A percentile compares a stretch with the other conserved stretches of the same genome.
These are phyloP conservation scores for Podiceps cristatus DNA, from an alignment of 2,113 vertebrate species.

Conservation along the genomic window DNA sequence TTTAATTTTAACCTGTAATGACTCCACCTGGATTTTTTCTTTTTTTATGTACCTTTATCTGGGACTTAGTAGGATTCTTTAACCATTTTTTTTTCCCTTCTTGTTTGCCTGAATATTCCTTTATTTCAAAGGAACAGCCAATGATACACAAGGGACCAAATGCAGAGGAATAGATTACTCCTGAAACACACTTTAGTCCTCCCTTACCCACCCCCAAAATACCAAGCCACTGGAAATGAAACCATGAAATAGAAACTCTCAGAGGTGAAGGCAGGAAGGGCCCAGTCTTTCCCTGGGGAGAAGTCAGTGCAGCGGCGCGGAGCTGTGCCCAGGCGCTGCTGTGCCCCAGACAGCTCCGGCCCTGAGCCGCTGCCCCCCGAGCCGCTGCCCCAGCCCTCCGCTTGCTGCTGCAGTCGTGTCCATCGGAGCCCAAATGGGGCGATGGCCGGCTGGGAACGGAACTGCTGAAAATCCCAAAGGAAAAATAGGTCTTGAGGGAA, in stretches of 20 bases:
- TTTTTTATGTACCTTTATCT: conserved; percentile 63
- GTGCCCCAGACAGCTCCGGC: too few species aligned
- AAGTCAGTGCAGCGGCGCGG: rapidly evolving
- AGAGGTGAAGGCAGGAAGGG: neutral
- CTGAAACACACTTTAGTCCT: neutral
- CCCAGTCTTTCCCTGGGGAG: neutral
- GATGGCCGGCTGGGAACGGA: rapidly evolving
- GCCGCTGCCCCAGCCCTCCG: rapidly evolving
- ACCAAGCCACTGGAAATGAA: neutral
- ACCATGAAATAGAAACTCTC: neutral
- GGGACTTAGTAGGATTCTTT: conserved; percentile 63
- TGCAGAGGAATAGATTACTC: conserved; percentile 22
- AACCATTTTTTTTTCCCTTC: neutral
- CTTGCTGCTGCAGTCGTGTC: neutral
- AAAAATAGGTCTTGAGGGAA: neutral
- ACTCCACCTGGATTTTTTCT: neutral
- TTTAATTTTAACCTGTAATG: conserved; percentile 70
- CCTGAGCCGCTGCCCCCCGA: neutral
- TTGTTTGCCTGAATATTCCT: conserved; percentile 30
- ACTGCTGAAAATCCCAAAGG: neutral
- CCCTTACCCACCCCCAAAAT: neutral
- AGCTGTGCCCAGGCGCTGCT: neutral
- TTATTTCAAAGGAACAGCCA: conserved; percentile 53
- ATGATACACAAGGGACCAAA: neutral
- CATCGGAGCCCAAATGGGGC: rapidly evolving